These are phyloP conservation scores for Teleogryllus occipitalis DNA, from an alignment of 1,140 invertebrate genomes.

Conservation along the genomic window DNA sequence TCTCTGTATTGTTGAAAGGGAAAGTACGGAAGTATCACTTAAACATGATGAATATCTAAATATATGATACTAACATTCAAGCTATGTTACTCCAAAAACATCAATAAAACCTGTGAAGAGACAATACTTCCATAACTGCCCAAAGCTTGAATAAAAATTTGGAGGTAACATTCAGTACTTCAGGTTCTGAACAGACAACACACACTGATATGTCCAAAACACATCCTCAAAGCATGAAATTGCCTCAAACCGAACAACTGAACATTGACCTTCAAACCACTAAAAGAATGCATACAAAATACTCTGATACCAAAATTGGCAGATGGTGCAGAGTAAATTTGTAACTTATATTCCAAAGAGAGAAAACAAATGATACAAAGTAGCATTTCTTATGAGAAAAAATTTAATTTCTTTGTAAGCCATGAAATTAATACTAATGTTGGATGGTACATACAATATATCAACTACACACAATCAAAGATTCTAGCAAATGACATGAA, in stretches of 20 bases:
- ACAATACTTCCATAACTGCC: not conserved
- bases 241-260: not conserved
- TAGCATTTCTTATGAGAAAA: no score
- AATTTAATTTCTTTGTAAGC: no score
- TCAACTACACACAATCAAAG: no score
- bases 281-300: not conserved
- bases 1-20: no score
- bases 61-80: not conserved
- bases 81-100: slow-evolving; percentile 2
- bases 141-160: not conserved
- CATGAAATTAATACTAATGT: no score
- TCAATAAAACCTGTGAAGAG: not conserved
- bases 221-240: not conserved
- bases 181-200: not conserved
- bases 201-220: not conserved
- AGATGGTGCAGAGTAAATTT: not conserved
- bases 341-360: no score
- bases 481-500: no score
- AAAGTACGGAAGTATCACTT: no score
- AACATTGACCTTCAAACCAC: not conserved
- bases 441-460: no score
- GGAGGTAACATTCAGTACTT: not conserved
- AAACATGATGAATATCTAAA: no score
- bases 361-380: no score
- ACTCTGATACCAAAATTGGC: not conserved